Evolutionary conservation across 2,113 vertebrate species (phyloP), one percentile per base, ranked within the genome.

Genomic region (Esox niger): DNA sequence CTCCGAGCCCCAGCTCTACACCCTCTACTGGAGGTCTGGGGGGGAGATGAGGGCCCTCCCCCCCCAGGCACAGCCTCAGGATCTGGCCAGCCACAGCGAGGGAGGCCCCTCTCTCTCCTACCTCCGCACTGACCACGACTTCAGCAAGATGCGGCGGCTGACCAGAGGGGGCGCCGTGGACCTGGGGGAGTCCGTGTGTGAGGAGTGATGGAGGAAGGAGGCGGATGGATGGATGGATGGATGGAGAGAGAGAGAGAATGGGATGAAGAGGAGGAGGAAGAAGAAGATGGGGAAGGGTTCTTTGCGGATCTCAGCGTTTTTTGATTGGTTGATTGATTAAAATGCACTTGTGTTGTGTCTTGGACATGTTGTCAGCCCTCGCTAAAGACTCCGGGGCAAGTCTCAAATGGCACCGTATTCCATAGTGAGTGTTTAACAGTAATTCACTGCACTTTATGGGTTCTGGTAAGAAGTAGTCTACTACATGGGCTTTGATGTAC

Each of bases 141-240:
- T 91, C 84, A 90, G 91, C 83, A 92, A 92, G 82, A 90, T 91
- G 84, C 83, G 91, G 71, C 88, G 90, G 72, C 90, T 93, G 75
- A 93, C 91, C 88, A 83, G 91, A 82, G 91, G 90, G 25, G 91
- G 91, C 33, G 91, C 91, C 25, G 90, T 93, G 75, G 91, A 92
- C 82, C 87, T 93, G 68, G 91, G 90, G 76, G 91, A 92, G 87
- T 92, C 91, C 1, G 90, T 91, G 82, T 92, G 90, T 73, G 91
- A 92, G 84, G 91, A 92, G 84, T 92, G 88, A 88, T 75, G 73
- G 76, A 69, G 61, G 68, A 65, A 65, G 46, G 49, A n/a, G n/a
- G n/a, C n/a, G n/a, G n/a, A n/a, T n/a, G n/a, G n/a, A n/a, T n/a
- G n/a, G n/a, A n/a, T n/a, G 84, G 91, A 92, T 83, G 91, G 88